These are phyloP conservation scores for Leptinotarsa peninsularis DNA, from an alignment of 2,888 invertebrate genomes.

Conservation along the genomic window DNA sequence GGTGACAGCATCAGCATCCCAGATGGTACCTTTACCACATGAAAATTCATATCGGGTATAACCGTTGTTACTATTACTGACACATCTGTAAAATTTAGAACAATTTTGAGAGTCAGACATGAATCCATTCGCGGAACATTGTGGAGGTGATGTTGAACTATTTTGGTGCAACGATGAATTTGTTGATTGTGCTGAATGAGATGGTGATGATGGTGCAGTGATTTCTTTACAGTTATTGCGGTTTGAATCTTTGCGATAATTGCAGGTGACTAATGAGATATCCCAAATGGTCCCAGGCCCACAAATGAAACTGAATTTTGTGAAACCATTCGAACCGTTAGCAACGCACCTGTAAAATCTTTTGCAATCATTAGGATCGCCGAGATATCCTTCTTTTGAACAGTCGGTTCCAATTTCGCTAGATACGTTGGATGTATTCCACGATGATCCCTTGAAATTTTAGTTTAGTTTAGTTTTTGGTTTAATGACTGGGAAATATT, in stretches of 20 bases:
- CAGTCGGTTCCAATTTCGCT: constrained; percentile 50
- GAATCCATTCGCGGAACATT: constrained; percentile 71
- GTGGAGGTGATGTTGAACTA: constrained; percentile 7
- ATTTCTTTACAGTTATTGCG: constrained; percentile 8
- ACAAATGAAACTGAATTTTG: constrained; percentile 79
- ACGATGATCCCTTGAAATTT: constrained; percentile 34
- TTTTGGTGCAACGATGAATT: constrained; percentile 23
- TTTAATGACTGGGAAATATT: background rate
- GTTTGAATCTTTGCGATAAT: constrained; percentile 27
- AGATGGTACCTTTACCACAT: constrained; percentile 79
- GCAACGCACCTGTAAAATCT: constrained; percentile 69
- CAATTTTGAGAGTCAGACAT: constrained; percentile 75
- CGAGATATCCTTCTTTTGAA: constrained; percentile 57
- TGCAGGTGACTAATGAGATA: constrained; percentile 35
- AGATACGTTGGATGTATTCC: constrained; percentile 36
- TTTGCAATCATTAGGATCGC: constrained; percentile 57
- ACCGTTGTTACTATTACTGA: constrained; percentile 68
- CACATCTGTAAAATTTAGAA: constrained; percentile 81
- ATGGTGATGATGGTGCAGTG: constrained; percentile 8
- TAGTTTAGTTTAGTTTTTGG: background rate
- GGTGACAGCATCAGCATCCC: constrained; percentile 75
- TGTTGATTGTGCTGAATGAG: constrained; percentile 3
- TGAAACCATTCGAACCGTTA: constrained; percentile 72
- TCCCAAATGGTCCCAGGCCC: constrained; percentile 85
- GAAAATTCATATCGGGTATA: constrained; percentile 76